Percentiles rank a stretch among this genome's conserved stretches.
Evolutionary conservation across 1,140 invertebrate genomes (phyloP).

Genomic region (Plectus sambesii): DNA sequence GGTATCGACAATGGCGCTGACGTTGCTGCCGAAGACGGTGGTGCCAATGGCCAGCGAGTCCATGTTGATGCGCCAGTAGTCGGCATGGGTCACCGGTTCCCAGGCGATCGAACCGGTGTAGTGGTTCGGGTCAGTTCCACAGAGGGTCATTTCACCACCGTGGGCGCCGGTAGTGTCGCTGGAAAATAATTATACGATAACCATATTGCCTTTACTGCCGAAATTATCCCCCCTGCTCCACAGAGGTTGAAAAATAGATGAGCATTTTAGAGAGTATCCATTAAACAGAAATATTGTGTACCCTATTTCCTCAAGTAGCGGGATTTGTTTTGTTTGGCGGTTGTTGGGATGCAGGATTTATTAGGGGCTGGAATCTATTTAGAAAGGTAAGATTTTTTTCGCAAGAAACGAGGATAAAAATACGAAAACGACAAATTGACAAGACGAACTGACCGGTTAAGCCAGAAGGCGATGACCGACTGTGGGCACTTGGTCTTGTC

Average conservation of each 20-base stretch:
- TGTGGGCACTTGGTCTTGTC: slow-evolving; percentile 67
- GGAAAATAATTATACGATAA: too few species aligned
- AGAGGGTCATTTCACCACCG: slow-evolving; percentile 46
- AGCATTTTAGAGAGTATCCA: too few species aligned
- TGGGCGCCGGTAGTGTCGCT: slow-evolving; percentile 19
- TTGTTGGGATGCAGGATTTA: too few species aligned
- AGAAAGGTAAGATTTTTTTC: too few species aligned
- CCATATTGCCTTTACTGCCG: neutral
- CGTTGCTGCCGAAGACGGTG: slow-evolving; percentile 11
- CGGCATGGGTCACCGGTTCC: slow-evolving; percentile 67
- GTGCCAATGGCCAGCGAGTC: slow-evolving; percentile 55
- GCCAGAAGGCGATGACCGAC: slow-evolving; percentile 88
- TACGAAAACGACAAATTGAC: neutral
- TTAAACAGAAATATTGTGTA: too few species aligned
- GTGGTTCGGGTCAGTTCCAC: slow-evolving; percentile 44
- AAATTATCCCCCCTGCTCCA: neutral
- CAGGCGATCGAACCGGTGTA: slow-evolving; percentile 66
- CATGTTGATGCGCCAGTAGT: slow-evolving; percentile 95
- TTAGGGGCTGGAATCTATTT: too few species aligned
- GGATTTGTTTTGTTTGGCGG: too few species aligned
- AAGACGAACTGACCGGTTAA: slow-evolving; percentile 52
- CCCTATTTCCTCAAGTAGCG: too few species aligned
- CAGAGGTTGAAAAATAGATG: neutral
- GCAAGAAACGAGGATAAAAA: too few species aligned
- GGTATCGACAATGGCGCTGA: slow-evolving; percentile 16